Evolutionary conservation across 1,140 invertebrate species (phyloP), one percentile per base, ranked within the genome.

Genomic region (Euura saliciscinereae): DNA sequence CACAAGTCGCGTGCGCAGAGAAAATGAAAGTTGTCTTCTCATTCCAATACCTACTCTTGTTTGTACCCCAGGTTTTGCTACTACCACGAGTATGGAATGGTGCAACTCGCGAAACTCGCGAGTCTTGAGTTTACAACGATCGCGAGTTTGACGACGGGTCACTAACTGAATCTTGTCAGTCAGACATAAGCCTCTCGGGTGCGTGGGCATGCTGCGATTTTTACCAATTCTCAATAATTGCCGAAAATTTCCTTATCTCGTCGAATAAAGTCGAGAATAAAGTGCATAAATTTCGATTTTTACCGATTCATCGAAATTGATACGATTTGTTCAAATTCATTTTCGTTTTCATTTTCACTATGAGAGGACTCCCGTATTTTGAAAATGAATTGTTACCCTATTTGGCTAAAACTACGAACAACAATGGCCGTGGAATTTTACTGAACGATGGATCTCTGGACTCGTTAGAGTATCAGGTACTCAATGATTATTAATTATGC

Each of bases 11-110:
- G 75, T 80, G 76, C 74, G 44, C 70, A 68, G 70, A 72, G 76
- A 84, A 84, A 84, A 82, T 76, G 82, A 84, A 84, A 84, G 83
- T 82, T 75, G 77, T 83, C 78, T 82, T 82, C 77, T 68, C 42
- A 67, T 66, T 76, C 68, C 70, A 73, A 43, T 59, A n/a, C n/a
- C n/a, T n/a, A n/a, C n/a, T n/a, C n/a, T n/a, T 59, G 4, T 59
- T 10, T 59, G n/a, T n/a, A n/a, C n/a, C n/a, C n/a, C n/a, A n/a
- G n/a, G n/a, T n/a, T n/a, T n/a, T n/a, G n/a, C n/a, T n/a, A n/a
- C n/a, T n/a, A n/a, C n/a, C n/a, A n/a, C n/a, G n/a, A n/a, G n/a
- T n/a, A n/a, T n/a, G n/a, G n/a, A n/a, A n/a, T n/a, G n/a, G n/a
- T n/a, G n/a, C n/a, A n/a, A n/a, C n/a, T n/a, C n/a, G n/a, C n/a